Percentiles rank a stretch among this genome's conserved stretches.
Evolutionary conservation across 1,140 invertebrate genomes (phyloP).

Genomic region (Caligus rogercresseyi): DNA sequence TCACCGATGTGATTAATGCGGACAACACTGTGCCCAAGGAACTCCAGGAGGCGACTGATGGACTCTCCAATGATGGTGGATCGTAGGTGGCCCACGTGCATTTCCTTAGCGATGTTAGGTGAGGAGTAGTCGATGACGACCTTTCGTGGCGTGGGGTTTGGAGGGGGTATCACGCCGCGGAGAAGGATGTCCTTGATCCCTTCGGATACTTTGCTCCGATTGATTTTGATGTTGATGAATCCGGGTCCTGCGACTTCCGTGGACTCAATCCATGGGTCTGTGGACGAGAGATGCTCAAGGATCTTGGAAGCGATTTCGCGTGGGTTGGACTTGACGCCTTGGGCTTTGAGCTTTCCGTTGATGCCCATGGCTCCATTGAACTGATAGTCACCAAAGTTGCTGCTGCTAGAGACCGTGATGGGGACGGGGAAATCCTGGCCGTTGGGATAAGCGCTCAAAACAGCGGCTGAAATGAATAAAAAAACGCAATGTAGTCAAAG

Average conservation of each 20-base stretch:
- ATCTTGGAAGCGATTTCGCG: slow-evolving; percentile 64
- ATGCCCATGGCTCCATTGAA: slow-evolving; percentile 77
- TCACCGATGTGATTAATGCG: slow-evolving; percentile 95
- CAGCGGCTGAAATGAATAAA: background rate
- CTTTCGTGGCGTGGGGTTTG: slow-evolving; percentile 36
- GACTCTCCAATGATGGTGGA: slow-evolving; percentile 85
- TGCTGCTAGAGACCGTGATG: slow-evolving; percentile 46
- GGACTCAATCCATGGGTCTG: slow-evolving; percentile 43
- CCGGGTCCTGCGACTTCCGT: slow-evolving; percentile 68
- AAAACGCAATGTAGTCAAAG: no score
- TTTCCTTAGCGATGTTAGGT: slow-evolving; percentile 99
- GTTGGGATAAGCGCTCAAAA: background rate
- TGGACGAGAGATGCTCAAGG: slow-evolving; percentile 39
- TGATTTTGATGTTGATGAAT: slow-evolving; percentile 84
- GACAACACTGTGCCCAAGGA: slow-evolving; percentile 77
- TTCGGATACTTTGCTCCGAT: slow-evolving; percentile 42
- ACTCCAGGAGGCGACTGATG: slow-evolving; percentile 74
- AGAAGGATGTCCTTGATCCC: slow-evolving; percentile 46
- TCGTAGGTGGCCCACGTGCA: slow-evolving; percentile 97
- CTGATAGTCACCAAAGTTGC: slow-evolving; percentile 92
- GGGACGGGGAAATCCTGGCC: slow-evolving; percentile 50
- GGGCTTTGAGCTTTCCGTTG: background rate
- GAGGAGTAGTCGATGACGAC: slow-evolving; percentile 92
- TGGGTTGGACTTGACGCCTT: slow-evolving; percentile 43
- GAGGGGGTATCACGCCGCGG: slow-evolving; percentile 51